Evolutionary conservation across 1,140 invertebrate genomes (phyloP).

Genomic region (Gerris buenoi): DNA sequence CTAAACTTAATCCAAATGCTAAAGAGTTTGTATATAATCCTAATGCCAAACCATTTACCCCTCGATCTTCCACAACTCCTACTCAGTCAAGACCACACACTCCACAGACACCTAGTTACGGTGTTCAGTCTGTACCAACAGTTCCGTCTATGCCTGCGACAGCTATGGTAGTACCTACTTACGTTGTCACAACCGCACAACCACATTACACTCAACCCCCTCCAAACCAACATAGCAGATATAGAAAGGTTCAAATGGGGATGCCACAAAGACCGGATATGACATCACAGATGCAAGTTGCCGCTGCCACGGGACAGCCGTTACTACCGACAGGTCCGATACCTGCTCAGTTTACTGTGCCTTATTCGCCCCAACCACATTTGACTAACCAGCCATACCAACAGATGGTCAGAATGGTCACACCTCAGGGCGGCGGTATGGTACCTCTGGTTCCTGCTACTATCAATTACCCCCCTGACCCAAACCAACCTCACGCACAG

Average conservation of each 20-base stretch:
- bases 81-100: slow-evolving; percentile 61
- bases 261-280: slow-evolving; percentile 39
- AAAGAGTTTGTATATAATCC: slow-evolving; percentile 75
- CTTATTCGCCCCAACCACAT: slow-evolving; percentile 27
- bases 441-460: slow-evolving; percentile 24
- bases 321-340: slow-evolving; percentile 53
- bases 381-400: slow-evolving; percentile 30
- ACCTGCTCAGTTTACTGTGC: slow-evolving; percentile 25
- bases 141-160: slow-evolving; percentile 26
- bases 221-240: slow-evolving; percentile 32
- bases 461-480: slow-evolving; percentile 37
- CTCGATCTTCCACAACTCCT: slow-evolving; percentile 49
- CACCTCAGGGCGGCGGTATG: slow-evolving; percentile 25
- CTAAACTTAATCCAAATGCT: slow-evolving; percentile 70
- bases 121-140: slow-evolving; percentile 26
- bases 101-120: slow-evolving; percentile 55
- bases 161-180: slow-evolving; percentile 33
- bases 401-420: slow-evolving; percentile 37
- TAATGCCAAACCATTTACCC: slow-evolving; percentile 67
- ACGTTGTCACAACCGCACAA: slow-evolving; percentile 30
- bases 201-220: slow-evolving; percentile 30
- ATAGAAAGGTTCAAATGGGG: slow-evolving; percentile 41
- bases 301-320: slow-evolving; percentile 63
- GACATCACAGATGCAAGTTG: slow-evolving; percentile 51
- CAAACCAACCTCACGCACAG: slow-evolving; percentile 29